Evolutionary conservation across 2,888 invertebrate genomes (phyloP), one percentile per base, ranked within the genome.

Genomic region (Dicycla oo): DNA sequence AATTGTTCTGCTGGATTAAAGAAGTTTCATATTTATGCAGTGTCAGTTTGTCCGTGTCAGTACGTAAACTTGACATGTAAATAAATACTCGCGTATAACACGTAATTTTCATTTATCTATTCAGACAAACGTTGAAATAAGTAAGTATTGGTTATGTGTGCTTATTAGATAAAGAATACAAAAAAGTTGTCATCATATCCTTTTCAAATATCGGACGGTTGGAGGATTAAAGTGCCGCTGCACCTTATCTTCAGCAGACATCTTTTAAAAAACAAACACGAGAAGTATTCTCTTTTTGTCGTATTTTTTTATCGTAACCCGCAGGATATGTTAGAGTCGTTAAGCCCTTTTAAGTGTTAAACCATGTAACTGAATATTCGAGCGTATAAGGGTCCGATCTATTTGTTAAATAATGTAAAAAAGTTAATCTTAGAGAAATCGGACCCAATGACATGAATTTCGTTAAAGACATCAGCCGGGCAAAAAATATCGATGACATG

Each of bases 291-390:
- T 93, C 93, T 94, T 95, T 95, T 95, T 95, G 93, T 95, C 90
- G 90, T 93, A 89, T 95, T 95, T 95, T 84, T 95, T 96, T 95
- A 94, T 94, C 94, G 95, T 95, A 95, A 94, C 95, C 95, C 95
- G 95, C 95, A 96, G 95, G 95, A 96, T 96, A 95, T 95, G 95
- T 95, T 95, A 95, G 94, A 94, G 94, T 95, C 95, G 95, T 96
- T 96, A 96, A 95, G 95, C 94, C 95, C 95, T 95, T 96, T 95
- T 95, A 96, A 96, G 95, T 96, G 95, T 96, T 96, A 95, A 96
- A 96, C 95, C 95, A 94, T 96, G 95, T 96, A 96, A 95, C 95
- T 94, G 95, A 95, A 96, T 95, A 96, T 95, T 95, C 92, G 94
- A 94, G 89, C 94, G 94, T 94, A 93, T 92, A 94, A 95, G 94